Conservation (phyloP, 2,888 invertebrate genomes). For the Eubasilissa splendida region DNA sequence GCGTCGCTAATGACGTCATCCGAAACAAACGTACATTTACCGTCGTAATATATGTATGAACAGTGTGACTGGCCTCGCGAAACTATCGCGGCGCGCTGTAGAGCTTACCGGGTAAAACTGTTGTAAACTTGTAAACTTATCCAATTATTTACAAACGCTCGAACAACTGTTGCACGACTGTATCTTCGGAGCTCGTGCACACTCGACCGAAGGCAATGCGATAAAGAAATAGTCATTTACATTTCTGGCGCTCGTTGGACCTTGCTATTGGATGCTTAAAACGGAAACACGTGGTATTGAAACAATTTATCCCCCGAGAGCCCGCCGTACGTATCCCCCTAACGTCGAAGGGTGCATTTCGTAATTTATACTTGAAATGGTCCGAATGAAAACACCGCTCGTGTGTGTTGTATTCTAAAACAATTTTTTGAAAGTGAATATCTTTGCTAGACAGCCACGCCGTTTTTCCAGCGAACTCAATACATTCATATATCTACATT, state of each 20-base stretch:
- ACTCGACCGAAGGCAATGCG: not conserved
- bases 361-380: not conserved
- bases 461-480: too few species aligned
- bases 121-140: not conserved
- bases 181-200: not conserved
- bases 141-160: slow-evolving; percentile 1
- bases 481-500: too few species aligned
- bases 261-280: slow-evolving; percentile 30
- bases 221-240: slow-evolving; percentile 34
- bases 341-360: not conserved
- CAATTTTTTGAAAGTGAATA: too few species aligned
- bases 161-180: slow-evolving; percentile 21
- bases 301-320: slow-evolving; percentile 1
- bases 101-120: too few species aligned
- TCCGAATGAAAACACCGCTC: too few species aligned
- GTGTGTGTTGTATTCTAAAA: too few species aligned
- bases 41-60: too few species aligned
- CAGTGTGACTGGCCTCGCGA: too few species aligned
- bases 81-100: too few species aligned
- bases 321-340: not conserved
- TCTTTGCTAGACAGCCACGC: too few species aligned
- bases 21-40: too few species aligned
- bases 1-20: too few species aligned
- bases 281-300: slow-evolving; percentile 7
- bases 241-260: slow-evolving; percentile 36